Conservation (phyloP, 2,113 vertebrate genomes). For the Isichthys henryi region DNA sequence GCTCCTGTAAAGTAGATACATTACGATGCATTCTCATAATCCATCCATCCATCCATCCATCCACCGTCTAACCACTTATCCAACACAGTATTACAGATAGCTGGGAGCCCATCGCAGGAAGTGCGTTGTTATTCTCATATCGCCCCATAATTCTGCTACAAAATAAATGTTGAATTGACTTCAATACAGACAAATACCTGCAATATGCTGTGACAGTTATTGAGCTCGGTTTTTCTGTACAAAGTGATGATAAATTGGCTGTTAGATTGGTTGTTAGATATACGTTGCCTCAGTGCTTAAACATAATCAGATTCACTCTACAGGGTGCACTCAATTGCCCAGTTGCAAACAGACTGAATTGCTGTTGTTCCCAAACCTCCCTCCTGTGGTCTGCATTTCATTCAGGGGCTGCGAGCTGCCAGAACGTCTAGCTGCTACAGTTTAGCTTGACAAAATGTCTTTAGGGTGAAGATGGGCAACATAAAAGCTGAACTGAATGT, state of each 20-base stretch:
- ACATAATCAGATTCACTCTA: slow-evolving; percentile 58
- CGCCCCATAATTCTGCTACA: background rate
- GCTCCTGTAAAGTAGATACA: background rate
- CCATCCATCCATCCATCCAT: background rate
- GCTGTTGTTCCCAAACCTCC: slow-evolving; percentile 14
- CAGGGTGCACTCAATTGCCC: background rate
- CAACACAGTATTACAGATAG: background rate
- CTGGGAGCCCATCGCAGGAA: background rate
- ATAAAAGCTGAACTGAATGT: slow-evolving; percentile 41
- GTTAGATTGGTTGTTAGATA: slow-evolving; percentile 46
- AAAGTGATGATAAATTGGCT: slow-evolving; percentile 51
- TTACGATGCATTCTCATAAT: background rate
- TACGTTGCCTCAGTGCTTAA: slow-evolving; percentile 49
- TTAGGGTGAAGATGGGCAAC: slow-evolving; percentile 26
- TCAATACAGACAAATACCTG: background rate
- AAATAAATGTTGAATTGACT: background rate
- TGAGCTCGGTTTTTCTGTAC: slow-evolving; percentile 22
- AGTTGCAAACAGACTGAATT: background rate
- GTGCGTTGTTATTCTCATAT: background rate
- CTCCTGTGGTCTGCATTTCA: slow-evolving; percentile 41
- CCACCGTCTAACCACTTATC: background rate
- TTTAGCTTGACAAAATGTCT: slow-evolving; percentile 48
- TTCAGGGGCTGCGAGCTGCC: slow-evolving; percentile 4
- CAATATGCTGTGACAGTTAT: background rate
- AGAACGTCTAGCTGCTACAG: slow-evolving; percentile 48